Evolutionary conservation across 2,113 vertebrate genomes (phyloP).

Genomic region (Carollia perspicillata): DNA sequence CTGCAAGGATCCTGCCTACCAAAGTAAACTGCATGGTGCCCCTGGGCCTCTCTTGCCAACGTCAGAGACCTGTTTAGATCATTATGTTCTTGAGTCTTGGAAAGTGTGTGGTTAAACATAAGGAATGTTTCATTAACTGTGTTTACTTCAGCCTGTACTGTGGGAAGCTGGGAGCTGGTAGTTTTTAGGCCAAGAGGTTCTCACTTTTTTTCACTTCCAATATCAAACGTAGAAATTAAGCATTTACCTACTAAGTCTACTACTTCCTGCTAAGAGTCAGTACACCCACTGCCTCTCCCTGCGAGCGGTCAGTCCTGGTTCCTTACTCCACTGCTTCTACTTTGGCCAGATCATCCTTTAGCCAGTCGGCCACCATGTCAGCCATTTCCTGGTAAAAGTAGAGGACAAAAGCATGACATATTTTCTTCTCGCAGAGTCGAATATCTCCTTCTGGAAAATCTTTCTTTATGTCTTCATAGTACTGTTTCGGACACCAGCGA

Average conservation of each 20-base stretch:
- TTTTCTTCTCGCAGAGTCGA: constrained; percentile 88
- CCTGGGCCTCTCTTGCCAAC: background rate
- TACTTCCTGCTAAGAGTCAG: background rate
- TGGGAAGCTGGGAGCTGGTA: background rate
- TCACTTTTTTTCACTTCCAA: constrained; percentile 50
- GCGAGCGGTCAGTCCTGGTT: background rate
- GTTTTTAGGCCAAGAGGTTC: constrained; percentile 67
- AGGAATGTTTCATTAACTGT: background rate
- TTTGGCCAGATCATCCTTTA: constrained; percentile 81
- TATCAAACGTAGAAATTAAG: constrained; percentile 65
- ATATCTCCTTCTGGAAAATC: constrained; percentile 92
- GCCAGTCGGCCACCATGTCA: constrained; percentile 87
- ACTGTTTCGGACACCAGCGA: constrained; percentile 91
- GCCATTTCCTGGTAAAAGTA: constrained; percentile 87
- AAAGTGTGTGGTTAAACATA: background rate
- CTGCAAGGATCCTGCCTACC: background rate
- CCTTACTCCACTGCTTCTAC: constrained; percentile 59
- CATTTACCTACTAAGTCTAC: constrained; percentile 26
- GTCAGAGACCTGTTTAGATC: background rate
- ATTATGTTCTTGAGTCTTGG: background rate
- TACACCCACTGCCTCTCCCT: background rate
- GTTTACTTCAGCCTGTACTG: background rate
- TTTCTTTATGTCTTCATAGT: constrained; percentile 91
- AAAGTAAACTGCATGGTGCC: background rate
- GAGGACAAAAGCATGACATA: constrained; percentile 91